These are phyloP conservation scores for Aspiorhynchus laticeps DNA, from an alignment of 2,113 vertebrate genomes.

Conservation along the genomic window DNA sequence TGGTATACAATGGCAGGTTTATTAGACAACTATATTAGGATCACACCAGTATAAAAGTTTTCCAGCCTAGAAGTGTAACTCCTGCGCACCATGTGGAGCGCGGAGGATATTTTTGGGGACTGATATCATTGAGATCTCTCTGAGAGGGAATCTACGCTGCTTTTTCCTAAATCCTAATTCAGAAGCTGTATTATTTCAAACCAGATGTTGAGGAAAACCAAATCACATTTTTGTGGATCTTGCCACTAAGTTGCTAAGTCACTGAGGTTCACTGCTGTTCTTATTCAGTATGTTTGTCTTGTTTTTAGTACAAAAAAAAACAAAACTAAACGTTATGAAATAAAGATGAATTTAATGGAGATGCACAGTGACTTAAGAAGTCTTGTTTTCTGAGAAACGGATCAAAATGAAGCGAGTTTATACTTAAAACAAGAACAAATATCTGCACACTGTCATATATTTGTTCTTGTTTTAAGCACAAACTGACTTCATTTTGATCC, in stretches of 20 bases:
- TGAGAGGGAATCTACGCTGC: neutral
- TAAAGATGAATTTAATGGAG: no score
- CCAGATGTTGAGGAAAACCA: neutral
- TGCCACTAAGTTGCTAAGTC: neutral
- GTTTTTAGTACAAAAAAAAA: neutral
- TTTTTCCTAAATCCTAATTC: neutral
- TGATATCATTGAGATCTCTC: neutral
- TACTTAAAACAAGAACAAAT: no score
- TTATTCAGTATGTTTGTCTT: neutral
- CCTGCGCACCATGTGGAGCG: neutral
- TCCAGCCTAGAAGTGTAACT: conserved; percentile 6
- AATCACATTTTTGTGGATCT: neutral
- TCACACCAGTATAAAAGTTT: neutral
- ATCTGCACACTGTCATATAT: no score
- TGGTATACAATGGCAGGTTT: neutral
- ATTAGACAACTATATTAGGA: neutral
- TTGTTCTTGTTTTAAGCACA: no score
- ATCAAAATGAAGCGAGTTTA: no score
- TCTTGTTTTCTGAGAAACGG: no score
- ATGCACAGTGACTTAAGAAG: no score
- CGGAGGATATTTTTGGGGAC: neutral
- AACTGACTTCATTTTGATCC: no score
- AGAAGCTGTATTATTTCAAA: neutral
- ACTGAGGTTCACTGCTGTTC: neutral
- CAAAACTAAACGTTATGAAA: no score